These are phyloP conservation scores for Haplochromis burtoni DNA, from an alignment of 2,113 vertebrate genomes.

Conservation along the genomic window DNA sequence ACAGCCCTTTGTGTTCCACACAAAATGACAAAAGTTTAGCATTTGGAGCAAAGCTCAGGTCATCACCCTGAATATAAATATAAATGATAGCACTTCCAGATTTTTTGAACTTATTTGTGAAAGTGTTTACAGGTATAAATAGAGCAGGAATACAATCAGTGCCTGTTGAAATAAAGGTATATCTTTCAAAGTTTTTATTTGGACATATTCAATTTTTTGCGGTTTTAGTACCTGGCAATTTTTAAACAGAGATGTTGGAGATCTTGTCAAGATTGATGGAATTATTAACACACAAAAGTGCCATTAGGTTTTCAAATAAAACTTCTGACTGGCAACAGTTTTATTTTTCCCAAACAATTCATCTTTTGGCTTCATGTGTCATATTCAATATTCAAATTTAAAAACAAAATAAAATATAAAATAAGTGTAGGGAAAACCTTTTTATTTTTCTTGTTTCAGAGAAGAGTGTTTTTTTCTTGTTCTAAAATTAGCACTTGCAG, in stretches of 20 bases:
- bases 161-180: not conserved
- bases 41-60: not conserved
- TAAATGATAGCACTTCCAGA: not conserved
- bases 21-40: not conserved
- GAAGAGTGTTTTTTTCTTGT: not conserved
- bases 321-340: not conserved
- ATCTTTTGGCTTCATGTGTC: accelerated
- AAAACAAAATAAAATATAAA: not conserved
- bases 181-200: not conserved
- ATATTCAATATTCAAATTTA: not conserved
- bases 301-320: not conserved
- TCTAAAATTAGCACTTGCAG: not conserved
- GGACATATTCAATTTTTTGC: not conserved
- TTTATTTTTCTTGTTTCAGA: not conserved
- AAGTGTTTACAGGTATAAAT: not conserved
- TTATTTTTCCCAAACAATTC: not conserved
- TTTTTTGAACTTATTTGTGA: not conserved
- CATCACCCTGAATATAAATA: not conserved
- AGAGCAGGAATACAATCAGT: not conserved
- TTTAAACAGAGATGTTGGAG: not conserved
- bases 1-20: accelerated
- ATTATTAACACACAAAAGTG: not conserved
- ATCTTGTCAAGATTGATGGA: not conserved
- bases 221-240: accelerated
- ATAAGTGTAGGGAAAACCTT: not conserved